Evolutionary conservation across 2,888 invertebrate genomes (phyloP).

Genomic region (Epinotia nisella): DNA sequence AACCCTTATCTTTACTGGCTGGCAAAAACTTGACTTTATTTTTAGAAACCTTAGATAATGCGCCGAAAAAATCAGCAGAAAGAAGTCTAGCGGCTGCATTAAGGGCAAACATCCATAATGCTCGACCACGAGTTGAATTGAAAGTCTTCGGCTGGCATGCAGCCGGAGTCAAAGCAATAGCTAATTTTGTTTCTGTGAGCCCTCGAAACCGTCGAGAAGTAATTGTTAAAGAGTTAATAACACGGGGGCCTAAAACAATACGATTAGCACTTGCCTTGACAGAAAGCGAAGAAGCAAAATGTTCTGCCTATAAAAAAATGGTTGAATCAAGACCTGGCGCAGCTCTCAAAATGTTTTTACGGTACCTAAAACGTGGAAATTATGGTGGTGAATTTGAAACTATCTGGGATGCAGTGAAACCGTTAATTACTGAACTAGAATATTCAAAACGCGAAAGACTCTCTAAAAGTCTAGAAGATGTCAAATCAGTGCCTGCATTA

Average conservation of each 20-base stretch:
- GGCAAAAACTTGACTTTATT: background rate
- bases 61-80: constrained; percentile 6
- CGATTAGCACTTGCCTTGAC: constrained; percentile 18
- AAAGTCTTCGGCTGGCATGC: constrained; percentile 9
- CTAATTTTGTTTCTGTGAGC: background rate
- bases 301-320: constrained; percentile 13
- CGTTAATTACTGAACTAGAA: constrained; percentile 15
- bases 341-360: constrained; percentile 29
- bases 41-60: constrained; percentile 15
- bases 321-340: constrained; percentile 6
- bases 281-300: constrained; percentile 6
- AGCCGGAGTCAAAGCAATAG: constrained; percentile 22
- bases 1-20: constrained; percentile 19
- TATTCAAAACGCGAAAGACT: background rate
- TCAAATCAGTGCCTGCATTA: constrained; percentile 1
- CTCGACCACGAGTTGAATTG: constrained; percentile 20
- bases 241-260: constrained; percentile 13
- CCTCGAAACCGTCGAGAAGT: constrained; percentile 8
- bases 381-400: background rate
- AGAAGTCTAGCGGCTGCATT: constrained; percentile 32
- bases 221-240: background rate
- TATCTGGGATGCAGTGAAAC: constrained; percentile 25
- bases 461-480: background rate
- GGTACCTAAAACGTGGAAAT: constrained; percentile 2
- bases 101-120: constrained; percentile 25